Base-by-base conservation (phyloP, 2,113 vertebrate genomes). In the Lepus americanus region DNA sequence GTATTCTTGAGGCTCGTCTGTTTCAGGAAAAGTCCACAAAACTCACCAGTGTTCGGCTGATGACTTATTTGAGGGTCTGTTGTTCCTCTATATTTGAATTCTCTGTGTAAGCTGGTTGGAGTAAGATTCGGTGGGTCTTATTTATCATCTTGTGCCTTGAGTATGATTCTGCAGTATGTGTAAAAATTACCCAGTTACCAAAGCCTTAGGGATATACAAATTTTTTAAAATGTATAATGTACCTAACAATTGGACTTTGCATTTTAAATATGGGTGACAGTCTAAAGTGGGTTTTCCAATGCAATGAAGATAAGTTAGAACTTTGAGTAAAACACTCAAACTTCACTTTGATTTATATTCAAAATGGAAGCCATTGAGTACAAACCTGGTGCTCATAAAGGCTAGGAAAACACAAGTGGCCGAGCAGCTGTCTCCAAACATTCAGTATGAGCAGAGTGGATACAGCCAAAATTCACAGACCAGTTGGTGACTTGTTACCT, bases 131-230 rank as follows among this genome's bases (percentile, higher is more conserved):
- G 2, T 76, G 61, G n/a, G 9, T 51, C 36, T 93, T 85, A 64
- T 93, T 92, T 85, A 95, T 93, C 67, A 84, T 6, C 14, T 7
- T 81, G 44, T 72, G 8, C 55, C 67, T 77, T 93, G 25, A 84
- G 27, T 20, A 70, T 9, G 74, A 16, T n/a, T 27, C 39, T 76
- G 25, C 2, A 31, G 55, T 77, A 61, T 20, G 83, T 86, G 53
- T 17, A 92, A 96, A 95, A 78, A 74, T 77, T 85, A 64, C 36
- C n/a, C 27, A 82, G 33, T 94, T 83, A 82, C 20, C 33, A 82
- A 83, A 64, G 0, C n/a, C 82, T 78, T 78, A 76, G 29, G 44
- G 10, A 77, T 66, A 33, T 59, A 59, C 55, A 55, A 11, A 59
- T 7, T 44, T 44, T 44, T 44, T 44, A 49, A 80, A 36, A 76